These are phyloP conservation scores for Adoxophyes honmai DNA, from an alignment of 1,140 invertebrate genomes.

Conservation along the genomic window DNA sequence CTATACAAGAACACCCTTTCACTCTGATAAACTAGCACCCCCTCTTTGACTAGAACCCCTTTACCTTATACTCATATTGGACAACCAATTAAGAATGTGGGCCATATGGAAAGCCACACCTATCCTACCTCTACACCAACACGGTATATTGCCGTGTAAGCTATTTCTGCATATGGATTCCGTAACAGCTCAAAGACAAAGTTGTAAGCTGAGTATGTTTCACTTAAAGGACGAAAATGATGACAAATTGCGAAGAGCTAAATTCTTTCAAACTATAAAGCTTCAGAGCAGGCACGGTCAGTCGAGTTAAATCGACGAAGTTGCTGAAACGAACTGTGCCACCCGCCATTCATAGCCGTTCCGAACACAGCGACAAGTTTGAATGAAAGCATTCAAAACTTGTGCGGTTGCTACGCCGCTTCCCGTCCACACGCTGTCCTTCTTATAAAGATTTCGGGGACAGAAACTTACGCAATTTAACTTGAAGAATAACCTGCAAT, in stretches of 20 bases:
- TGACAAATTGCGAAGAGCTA: background rate
- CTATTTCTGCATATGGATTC: background rate
- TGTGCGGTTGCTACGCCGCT: slow-evolving; percentile 28
- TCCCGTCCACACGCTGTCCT: slow-evolving; percentile 11
- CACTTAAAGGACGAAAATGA: slow-evolving; percentile 1
- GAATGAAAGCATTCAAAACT: slow-evolving; percentile 62
- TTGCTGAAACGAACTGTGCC: slow-evolving; percentile 41
- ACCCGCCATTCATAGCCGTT: slow-evolving; percentile 48
- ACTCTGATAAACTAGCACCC: background rate
- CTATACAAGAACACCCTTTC: background rate
- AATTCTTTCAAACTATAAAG: slow-evolving; percentile 14
- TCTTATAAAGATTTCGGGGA: slow-evolving; percentile 9
- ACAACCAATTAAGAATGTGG: slow-evolving; percentile 11
- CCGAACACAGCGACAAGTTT: slow-evolving; percentile 44
- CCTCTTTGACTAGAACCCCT: slow-evolving; percentile 4
- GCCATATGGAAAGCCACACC: background rate
- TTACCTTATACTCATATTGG: background rate
- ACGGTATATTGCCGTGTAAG: background rate
- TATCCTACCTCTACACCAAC: background rate
- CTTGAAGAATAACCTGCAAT: slow-evolving; percentile 7
- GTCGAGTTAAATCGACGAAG: slow-evolving; percentile 50
- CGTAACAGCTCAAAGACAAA: background rate
- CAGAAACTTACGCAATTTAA: slow-evolving; percentile 7
- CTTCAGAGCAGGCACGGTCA: slow-evolving; percentile 25
- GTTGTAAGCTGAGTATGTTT: background rate